Evolutionary conservation across 2,797 vertebrate genomes (phyloP).

Genomic region (Coregonus suidteri): DNA sequence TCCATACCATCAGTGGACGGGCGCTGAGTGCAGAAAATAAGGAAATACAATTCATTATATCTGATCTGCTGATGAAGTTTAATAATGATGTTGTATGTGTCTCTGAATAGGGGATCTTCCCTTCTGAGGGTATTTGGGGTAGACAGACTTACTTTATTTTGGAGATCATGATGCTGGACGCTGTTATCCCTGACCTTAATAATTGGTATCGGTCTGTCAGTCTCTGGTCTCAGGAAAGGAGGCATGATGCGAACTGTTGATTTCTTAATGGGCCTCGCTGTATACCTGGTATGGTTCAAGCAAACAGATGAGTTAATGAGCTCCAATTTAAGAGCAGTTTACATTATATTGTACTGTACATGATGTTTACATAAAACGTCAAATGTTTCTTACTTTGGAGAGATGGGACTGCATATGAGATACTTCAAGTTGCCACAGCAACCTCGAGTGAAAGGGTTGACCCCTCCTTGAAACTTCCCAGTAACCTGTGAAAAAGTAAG

Average conservation of each 20-base stretch:
- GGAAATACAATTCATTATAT: constrained; percentile 23
- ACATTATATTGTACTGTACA: not conserved
- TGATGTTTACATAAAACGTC: not conserved
- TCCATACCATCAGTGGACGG: constrained; percentile 82
- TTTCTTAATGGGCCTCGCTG: constrained; percentile 77
- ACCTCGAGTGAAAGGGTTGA: constrained; percentile 93
- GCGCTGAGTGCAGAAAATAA: constrained; percentile 41
- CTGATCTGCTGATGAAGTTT: constrained; percentile 8
- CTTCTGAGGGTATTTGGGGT: not conserved
- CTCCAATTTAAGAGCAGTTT: not conserved
- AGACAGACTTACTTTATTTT: constrained; percentile 78
- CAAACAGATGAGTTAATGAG: not conserved
- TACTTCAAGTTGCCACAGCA: constrained; percentile 93
- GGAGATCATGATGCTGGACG: constrained; percentile 78
- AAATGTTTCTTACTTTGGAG: constrained; percentile 82
- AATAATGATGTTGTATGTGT: not conserved
- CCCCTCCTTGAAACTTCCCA: constrained; percentile 94
- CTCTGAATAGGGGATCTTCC: too few relatives aligned
- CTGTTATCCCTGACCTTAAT: constrained; percentile 88
- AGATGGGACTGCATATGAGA: constrained; percentile 92
- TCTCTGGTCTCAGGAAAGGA: constrained; percentile 86
- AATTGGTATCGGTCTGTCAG: constrained; percentile 77
- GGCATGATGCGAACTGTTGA: constrained; percentile 79
- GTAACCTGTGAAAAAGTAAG: constrained; percentile 83
- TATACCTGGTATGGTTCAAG: constrained; percentile 75